phyloP scores from a whole-genome alignment of 2,888 invertebrate genomes.

The Spialia ferax region DNA sequence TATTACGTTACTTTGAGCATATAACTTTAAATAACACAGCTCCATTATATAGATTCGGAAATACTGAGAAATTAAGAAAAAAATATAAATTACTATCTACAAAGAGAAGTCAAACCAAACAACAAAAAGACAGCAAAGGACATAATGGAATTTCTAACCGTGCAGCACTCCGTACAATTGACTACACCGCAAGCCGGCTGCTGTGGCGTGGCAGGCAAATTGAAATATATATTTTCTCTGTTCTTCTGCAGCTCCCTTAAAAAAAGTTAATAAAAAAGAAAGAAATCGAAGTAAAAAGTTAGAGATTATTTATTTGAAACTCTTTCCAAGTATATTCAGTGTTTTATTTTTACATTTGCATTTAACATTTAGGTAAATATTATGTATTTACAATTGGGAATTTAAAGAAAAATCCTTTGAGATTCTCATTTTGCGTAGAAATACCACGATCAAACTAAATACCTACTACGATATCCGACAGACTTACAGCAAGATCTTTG shows the following conservation, averaged over 20 bases:
- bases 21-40: too few species aligned
- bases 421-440: too few species aligned
- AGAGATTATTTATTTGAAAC: neutral
- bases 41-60: neutral
- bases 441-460: too few species aligned
- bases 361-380: neutral
- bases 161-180: constrained; percentile 17
- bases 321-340: neutral
- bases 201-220: constrained; percentile 15
- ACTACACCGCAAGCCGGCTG: constrained; percentile 22
- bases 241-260: constrained; percentile 1
- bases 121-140: neutral
- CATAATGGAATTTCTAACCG: constrained; percentile 12
- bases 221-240: constrained; percentile 16
- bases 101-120: neutral
- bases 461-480: too few species aligned
- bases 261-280: neutral
- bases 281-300: neutral
- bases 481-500: too few species aligned
- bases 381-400: too few species aligned
- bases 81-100: neutral
- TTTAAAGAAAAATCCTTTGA: too few species aligned
- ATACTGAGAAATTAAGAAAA: neutral
- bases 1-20: too few species aligned
- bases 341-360: neutral